A percentile compares a stretch with the other conserved stretches of the same genome.
Evolutionary conservation across 2,797 vertebrate species (phyloP).

Genomic region (Carduelis carduelis): DNA sequence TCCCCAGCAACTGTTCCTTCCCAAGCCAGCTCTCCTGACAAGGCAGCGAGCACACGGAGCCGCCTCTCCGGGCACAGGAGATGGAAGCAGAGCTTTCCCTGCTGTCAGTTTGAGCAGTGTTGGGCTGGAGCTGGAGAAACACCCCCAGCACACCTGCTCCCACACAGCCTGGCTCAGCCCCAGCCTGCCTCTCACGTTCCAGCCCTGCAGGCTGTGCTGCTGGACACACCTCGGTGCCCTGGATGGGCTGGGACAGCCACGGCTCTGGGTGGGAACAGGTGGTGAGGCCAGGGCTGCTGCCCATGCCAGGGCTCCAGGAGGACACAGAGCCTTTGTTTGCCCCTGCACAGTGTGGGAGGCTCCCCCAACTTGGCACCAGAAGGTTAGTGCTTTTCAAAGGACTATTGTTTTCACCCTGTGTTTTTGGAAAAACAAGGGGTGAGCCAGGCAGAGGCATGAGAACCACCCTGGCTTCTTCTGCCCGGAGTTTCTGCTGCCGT

Average conservation of each 20-base stretch:
- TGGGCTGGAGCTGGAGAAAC: not conserved
- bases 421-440: not conserved
- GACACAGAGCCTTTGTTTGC: not conserved
- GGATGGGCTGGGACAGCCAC: rapidly evolving
- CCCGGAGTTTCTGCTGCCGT: not conserved
- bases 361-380: constrained; percentile 5
- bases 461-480: not conserved
- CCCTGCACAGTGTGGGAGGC: not conserved
- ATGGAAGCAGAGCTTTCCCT: not conserved
- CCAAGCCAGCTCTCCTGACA: not conserved
- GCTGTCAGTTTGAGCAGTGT: not conserved
- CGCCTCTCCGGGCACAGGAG: not conserved
- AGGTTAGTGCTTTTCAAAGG: constrained; percentile 1
- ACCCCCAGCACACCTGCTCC: not conserved
- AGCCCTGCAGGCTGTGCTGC: not conserved
- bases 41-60: not conserved
- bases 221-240: not conserved
- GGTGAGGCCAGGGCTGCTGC: not conserved
- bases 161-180: not conserved
- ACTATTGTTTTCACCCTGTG: not conserved
- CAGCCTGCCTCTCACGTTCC: rapidly evolving
- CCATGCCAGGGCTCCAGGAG: not conserved
- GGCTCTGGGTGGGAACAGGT: not conserved
- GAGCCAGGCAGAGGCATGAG: not conserved
- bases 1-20: constrained; percentile 26